Evolutionary conservation across 2,888 invertebrate species (phyloP).

Genomic region (Chloroclysta siterata): DNA sequence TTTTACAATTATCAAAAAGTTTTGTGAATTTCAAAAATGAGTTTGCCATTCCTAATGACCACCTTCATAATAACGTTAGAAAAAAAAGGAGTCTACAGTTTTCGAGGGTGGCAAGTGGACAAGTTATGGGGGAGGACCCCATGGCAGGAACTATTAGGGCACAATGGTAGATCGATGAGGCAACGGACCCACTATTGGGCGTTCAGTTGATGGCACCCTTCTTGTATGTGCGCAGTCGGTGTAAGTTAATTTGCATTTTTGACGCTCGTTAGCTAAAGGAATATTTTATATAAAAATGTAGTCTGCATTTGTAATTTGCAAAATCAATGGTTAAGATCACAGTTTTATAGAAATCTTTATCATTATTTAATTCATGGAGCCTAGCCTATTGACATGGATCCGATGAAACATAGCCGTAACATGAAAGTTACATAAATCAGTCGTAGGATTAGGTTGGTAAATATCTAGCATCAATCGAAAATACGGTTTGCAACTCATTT

Average conservation of each 20-base stretch:
- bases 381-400: too few relatives aligned
- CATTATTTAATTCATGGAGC: too few relatives aligned
- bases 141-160: conserved; percentile 65
- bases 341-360: too few relatives aligned
- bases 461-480: too few relatives aligned
- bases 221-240: conserved; percentile 46
- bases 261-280: conserved; percentile 42
- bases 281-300: conserved; percentile 29
- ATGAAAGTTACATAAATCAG: too few relatives aligned
- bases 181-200: conserved; percentile 53
- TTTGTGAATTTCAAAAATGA: neutral
- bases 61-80: conserved; percentile 38
- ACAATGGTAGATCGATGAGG: conserved; percentile 66
- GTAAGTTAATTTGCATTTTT: conserved; percentile 78
- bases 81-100: conserved; percentile 44
- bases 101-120: conserved; percentile 63
- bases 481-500: too few relatives aligned
- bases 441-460: too few relatives aligned
- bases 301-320: conserved; percentile 8
- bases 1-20: neutral
- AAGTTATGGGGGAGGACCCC: conserved; percentile 62
- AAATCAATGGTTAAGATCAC: too few relatives aligned
- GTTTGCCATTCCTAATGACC: neutral
- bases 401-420: too few relatives aligned
- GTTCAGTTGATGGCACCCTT: conserved; percentile 54